phyloP scores from a whole-genome alignment of 1,140 invertebrate genomes.

The Procambarus virginalis region DNA sequence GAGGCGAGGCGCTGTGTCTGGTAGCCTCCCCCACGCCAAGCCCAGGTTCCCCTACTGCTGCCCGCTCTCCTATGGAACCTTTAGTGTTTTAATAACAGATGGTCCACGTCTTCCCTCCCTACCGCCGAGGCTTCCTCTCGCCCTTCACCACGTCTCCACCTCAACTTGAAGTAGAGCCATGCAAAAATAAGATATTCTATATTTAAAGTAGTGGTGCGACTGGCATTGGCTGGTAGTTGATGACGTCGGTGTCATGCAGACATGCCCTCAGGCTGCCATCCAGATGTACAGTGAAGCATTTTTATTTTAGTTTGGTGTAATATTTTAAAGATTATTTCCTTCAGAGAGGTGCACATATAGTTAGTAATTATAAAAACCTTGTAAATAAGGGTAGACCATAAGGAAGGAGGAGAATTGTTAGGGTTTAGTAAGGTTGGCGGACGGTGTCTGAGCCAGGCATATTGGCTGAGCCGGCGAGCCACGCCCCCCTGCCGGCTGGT shows the following conservation, averaged over 20 bases:
- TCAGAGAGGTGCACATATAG: too few relatives aligned
- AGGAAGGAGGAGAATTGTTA: neutral
- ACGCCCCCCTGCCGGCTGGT: slow-evolving; percentile 21
- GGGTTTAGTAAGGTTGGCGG: neutral
- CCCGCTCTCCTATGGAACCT: neutral
- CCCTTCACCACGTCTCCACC: neutral
- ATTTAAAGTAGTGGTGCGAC: slow-evolving; percentile 37
- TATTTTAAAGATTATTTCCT: too few relatives aligned
- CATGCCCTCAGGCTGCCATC: slow-evolving; percentile 1
- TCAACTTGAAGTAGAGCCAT: neutral
- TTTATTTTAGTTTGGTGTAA: neutral
- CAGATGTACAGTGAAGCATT: too few relatives aligned
- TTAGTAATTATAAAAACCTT: too few relatives aligned
- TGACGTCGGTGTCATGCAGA: slow-evolving; percentile 2
- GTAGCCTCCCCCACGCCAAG: too few relatives aligned
- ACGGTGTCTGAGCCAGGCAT: neutral
- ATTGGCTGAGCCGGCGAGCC: neutral
- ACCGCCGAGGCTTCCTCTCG: neutral
- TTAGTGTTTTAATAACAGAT: neutral
- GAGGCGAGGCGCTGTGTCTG: too few relatives aligned
- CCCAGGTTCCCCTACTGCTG: too few relatives aligned
- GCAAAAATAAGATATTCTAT: slow-evolving; percentile 38
- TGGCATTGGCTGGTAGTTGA: slow-evolving; percentile 2
- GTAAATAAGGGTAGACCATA: neutral
- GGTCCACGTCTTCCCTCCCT: neutral